These are phyloP conservation scores for Azemiops feae DNA, from an alignment of 2,113 vertebrate species.

Conservation along the genomic window DNA sequence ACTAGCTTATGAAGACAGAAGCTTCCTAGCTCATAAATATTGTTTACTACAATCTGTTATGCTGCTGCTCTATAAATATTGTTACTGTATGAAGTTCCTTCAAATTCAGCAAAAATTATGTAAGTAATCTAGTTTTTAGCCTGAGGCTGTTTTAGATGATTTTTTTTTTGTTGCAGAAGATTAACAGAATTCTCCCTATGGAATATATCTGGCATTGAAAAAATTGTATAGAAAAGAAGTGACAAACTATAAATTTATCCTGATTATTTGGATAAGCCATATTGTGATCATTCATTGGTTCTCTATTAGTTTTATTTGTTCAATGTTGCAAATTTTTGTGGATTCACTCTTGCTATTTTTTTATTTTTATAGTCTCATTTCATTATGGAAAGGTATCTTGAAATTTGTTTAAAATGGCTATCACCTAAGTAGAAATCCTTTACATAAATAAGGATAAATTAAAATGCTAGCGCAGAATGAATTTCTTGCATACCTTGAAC, in stretches of 20 bases:
- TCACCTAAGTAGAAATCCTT: neutral
- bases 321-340: neutral
- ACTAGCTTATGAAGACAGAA: neutral
- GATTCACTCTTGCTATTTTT: neutral
- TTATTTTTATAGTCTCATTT: neutral
- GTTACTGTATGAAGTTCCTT: neutral
- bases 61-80: neutral
- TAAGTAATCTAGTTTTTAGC: neutral
- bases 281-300: neutral
- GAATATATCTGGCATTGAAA: neutral
- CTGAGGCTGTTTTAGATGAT: neutral
- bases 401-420: neutral
- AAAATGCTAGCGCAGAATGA: neutral
- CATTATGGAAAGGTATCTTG: neutral
- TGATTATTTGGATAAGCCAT: neutral
- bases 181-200: neutral
- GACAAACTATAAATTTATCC: neutral
- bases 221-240: neutral
- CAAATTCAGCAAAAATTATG: constrained; percentile 2
- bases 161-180: neutral
- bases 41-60: neutral
- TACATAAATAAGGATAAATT: neutral
- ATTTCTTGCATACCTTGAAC: neutral
- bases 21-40: neutral
- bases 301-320: neutral